Base-by-base conservation (phyloP, 2,888 invertebrate genomes). In the Mesorhabditis spiculigera region DNA sequence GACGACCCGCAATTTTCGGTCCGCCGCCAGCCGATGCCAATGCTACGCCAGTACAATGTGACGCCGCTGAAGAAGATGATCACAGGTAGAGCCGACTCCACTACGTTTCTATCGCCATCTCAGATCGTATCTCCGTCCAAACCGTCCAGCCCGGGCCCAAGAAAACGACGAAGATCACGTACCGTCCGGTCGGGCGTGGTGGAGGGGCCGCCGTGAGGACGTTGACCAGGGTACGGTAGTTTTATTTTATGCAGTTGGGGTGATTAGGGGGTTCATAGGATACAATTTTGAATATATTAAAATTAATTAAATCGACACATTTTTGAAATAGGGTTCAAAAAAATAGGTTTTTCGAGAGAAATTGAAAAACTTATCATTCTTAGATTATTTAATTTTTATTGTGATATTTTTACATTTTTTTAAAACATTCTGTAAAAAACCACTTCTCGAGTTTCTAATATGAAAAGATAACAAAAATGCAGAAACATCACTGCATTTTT, bases 21-120 rank as follows among this genome's bases (percentile, higher is more conserved):
- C 58, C 87, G 90, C 4, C 85, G 93, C 68, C 92, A 93, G 71
- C 67, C 68, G 4, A 71, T 81, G 69, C 81, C 81, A 10, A 69
- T 63, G 63, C 65, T 69, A 3, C 10, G 13, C 3, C 67, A 45
- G 44, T 70, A 70, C 45, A 70, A 68, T 4, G 6, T 68, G 42
- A 43, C 68, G 5, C 72, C 72, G 42, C 42, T 68, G 42, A 72
- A 72, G 65, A 64, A 65, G 61, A 41, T 45, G 5, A 41, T 72
- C 4, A 61, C 65, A n/a, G 70, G 67, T 43, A 64, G 72, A 43
- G 70, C 67, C 8, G 8, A 50, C 8, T 50, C n/a, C n/a, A 50
- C n/a, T 50, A 13, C 8, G 28, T 28, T 28, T 50, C n/a, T 50
- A 50, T 50, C n/a, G 58, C n/a, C n/a, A n/a, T 50, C n/a, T 50